Percentiles rank a stretch among this genome's conserved stretches.
Conservation (phyloP, 2,888 invertebrate species). For the Teleogryllus oceanicus region DNA sequence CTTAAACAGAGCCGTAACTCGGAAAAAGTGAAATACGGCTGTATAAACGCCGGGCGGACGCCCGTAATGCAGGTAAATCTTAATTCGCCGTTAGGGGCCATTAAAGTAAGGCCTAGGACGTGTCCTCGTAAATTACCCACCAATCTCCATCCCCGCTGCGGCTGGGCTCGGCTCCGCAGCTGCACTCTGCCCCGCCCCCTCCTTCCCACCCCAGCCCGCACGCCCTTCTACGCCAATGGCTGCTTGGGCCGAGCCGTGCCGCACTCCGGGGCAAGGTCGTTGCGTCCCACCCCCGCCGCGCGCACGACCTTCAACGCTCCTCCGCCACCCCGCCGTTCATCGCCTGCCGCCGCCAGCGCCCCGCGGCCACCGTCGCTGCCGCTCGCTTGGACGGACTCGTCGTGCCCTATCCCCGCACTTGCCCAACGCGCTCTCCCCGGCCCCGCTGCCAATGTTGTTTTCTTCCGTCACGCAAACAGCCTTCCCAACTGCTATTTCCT, state of each 20-base stretch:
- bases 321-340: too few species aligned
- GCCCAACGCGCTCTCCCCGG: too few species aligned
- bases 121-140: not conserved
- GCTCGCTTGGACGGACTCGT: too few species aligned
- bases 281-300: not conserved
- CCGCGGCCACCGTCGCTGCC: too few species aligned
- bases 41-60: not conserved
- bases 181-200: not conserved
- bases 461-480: too few species aligned
- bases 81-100: constrained; percentile 7
- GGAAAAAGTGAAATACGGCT: constrained; percentile 6
- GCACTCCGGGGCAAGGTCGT: not conserved
- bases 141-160: not conserved
- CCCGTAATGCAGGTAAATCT: constrained; percentile 5
- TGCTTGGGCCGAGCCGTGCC: not conserved
- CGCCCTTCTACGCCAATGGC: not conserved
- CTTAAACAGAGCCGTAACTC: not conserved
- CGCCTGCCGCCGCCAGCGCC: too few species aligned
- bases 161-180: not conserved
- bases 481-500: too few species aligned
- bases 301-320: not conserved
- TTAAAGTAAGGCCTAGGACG: not conserved
- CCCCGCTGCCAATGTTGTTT: too few species aligned
- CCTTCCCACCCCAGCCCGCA: not conserved
- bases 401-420: too few species aligned